Conservation (phyloP, 2,797 vertebrate species). For the Fundulus diaphanus region DNA sequence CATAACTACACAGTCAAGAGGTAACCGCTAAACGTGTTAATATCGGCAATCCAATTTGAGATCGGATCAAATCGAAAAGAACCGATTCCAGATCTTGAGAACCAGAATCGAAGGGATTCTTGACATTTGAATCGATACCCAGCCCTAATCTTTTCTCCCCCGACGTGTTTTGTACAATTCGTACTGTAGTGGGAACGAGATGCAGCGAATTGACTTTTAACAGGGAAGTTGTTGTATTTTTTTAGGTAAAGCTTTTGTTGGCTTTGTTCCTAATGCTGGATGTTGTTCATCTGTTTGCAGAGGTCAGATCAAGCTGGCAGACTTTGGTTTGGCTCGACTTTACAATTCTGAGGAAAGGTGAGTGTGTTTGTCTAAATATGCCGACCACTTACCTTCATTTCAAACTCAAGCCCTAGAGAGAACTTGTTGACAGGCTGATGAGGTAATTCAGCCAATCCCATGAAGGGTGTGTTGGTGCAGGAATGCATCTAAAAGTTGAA, state of each 20-base stretch:
- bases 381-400: background rate
- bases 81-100: too few relatives aligned
- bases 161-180: background rate
- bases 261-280: constrained; percentile 7
- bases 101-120: too few relatives aligned
- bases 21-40: too few relatives aligned
- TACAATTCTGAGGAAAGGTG: constrained; percentile 99
- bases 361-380: constrained; percentile 38
- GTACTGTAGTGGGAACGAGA: background rate
- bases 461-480: too few relatives aligned
- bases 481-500: background rate
- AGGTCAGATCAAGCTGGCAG: constrained; percentile 97
- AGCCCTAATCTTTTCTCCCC: background rate
- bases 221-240: background rate
- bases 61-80: too few relatives aligned
- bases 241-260: background rate
- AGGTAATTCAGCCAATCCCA: too few relatives aligned
- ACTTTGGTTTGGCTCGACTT: constrained; percentile 97
- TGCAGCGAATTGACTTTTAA: background rate
- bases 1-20: too few relatives aligned
- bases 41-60: too few relatives aligned
- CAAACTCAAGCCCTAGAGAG: background rate
- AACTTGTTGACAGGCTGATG: too few relatives aligned
- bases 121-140: too few relatives aligned
- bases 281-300: constrained; percentile 69